Percentiles rank a stretch among this genome's conserved stretches.
phyloP scores from a whole-genome alignment of 2,113 vertebrate species.

The Oceanites oceanicus region DNA sequence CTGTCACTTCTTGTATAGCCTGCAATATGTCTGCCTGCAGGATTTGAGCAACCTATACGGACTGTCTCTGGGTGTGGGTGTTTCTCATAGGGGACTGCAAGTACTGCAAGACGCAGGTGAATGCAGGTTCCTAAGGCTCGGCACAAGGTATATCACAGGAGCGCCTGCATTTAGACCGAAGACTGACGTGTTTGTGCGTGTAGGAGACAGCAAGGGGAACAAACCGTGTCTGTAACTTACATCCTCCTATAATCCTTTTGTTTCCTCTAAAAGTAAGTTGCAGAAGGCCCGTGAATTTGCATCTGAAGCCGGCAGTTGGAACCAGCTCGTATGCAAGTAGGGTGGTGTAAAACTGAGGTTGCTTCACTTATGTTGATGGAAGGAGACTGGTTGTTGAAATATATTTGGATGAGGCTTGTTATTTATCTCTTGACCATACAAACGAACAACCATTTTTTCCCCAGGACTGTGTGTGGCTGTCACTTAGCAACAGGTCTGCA shows the following conservation, averaged over 20 bases:
- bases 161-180: background rate
- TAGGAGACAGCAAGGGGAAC: background rate
- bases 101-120: background rate
- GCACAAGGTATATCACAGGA: rapidly evolving
- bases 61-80: background rate
- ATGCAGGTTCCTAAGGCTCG: background rate
- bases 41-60: background rate
- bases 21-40: slow-evolving; percentile 32
- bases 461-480: slow-evolving; percentile 30
- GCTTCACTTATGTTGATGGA: background rate
- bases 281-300: background rate
- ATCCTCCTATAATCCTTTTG: background rate
- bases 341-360: background rate
- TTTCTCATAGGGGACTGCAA: background rate
- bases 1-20: background rate
- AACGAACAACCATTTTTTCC: background rate
- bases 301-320: background rate
- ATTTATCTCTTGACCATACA: background rate
- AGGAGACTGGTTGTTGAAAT: background rate
- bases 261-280: background rate
- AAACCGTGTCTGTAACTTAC: background rate
- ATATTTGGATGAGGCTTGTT: background rate
- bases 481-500: slow-evolving; percentile 71
- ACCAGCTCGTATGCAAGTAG: background rate
- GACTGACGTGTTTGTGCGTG: rapidly evolving